Evolutionary conservation across 2,113 vertebrate species (phyloP), one percentile per base, ranked within the genome.

Genomic region (Mustela nigripes): DNA sequence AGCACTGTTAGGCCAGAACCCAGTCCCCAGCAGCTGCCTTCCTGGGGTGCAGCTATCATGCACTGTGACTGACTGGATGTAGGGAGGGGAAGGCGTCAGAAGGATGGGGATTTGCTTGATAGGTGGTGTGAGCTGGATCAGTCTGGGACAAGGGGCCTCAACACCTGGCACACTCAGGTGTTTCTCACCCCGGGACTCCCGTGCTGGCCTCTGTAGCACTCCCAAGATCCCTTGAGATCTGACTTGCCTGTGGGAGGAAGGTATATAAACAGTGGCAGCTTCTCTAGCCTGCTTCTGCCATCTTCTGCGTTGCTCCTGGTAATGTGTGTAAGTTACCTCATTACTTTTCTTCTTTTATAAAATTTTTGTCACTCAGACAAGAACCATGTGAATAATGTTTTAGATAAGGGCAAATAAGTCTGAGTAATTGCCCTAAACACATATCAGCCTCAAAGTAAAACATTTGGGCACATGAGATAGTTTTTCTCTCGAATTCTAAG

Each of bases 331-430:
- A 89, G 58, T 33, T 39, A 24, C 5, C 81, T 14, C 8, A 36
- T 92, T 86, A 79, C 5, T 89, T 89, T 94, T 56, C n/a, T 81
- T 65, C 7, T 73, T 91, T 88, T 63, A 33, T 18, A 91, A 58
- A 36, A 26, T 62, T 93, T 90, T 90, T 79, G 42, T 36, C 22
- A 26, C 58, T 88, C 7, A 36, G 69, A 60, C 0, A 42, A 84
- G 39, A 15, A 26, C 16, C 36, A 39, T 26, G 36, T 69, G 45
- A 1, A 12, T 28, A 58, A 48, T 39, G 22, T 45, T 89, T 80
- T 62, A 63, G 42, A 6, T 89, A 83, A 87, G 22, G 42, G 11
- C 4, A 63, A 80, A 5, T 71, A 84, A 85, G 24, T 58, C 5
- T 9, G 22, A 88, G 76, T 79, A 62, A 28, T 73, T 71, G 22